phyloP scores from a whole-genome alignment of 2,797 vertebrate species.

The Chelmon rostratus region DNA sequence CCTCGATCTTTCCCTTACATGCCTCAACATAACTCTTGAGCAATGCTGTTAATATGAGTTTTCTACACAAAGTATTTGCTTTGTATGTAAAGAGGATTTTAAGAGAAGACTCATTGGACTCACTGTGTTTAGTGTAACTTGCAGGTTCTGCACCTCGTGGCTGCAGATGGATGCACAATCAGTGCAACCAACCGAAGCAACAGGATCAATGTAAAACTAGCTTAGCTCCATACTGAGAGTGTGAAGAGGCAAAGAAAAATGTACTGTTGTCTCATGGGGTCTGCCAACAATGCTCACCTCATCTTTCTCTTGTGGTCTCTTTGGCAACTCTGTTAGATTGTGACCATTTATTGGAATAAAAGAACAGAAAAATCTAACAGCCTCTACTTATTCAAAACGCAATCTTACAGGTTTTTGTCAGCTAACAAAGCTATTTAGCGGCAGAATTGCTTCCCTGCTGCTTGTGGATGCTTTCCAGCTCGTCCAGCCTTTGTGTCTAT shows the following conservation, averaged over 20 bases:
- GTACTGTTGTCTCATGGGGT: not conserved
- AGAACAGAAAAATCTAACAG: not conserved
- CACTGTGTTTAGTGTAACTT: not conserved
- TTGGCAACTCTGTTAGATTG: not conserved
- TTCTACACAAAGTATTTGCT: too few relatives aligned
- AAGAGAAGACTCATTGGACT: too few relatives aligned
- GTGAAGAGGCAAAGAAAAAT: not conserved
- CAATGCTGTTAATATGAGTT: too few relatives aligned
- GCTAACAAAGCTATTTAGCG: not conserved
- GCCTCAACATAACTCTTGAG: too few relatives aligned
- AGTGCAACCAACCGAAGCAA: not conserved
- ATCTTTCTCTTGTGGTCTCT: not conserved
- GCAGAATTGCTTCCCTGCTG: not conserved
- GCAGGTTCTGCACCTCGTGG: not conserved
- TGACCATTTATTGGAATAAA: not conserved
- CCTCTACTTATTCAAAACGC: not conserved
- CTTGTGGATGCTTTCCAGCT: not conserved
- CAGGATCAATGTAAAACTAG: not conserved
- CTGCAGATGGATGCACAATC: too few relatives aligned
- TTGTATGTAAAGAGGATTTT: too few relatives aligned
- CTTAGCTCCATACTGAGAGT: not conserved
- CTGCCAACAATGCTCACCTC: constrained; percentile 5
- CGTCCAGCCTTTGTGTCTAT: not conserved
- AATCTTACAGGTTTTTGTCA: not conserved
- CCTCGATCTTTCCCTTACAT: too few relatives aligned